A percentile compares a stretch with the other conserved stretches of the same genome.
These are phyloP conservation scores for Corydoras sp. DNA, from an alignment of 2,113 vertebrate genomes.

Conservation along the genomic window DNA sequence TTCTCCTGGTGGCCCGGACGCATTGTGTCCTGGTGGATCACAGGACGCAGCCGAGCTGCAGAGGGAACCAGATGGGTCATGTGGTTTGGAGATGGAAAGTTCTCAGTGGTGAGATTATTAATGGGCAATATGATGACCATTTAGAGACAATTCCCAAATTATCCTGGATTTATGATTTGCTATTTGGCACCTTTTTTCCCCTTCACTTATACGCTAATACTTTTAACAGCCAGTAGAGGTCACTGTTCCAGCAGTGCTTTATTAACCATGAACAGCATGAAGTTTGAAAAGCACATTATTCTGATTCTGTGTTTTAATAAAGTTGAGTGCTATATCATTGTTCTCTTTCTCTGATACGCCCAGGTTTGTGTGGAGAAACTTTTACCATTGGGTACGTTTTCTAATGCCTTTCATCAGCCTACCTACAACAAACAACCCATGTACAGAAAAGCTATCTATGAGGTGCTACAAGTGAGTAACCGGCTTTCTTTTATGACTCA, in stretches of 20 bases:
- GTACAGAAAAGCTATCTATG: constrained; percentile 96
- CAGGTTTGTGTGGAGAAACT: constrained; percentile 96
- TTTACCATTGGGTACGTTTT: constrained; percentile 84
- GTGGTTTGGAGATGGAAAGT: constrained; percentile 98
- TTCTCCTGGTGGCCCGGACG: constrained; percentile 98
- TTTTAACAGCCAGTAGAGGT: no score
- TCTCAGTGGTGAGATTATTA: constrained; percentile 79
- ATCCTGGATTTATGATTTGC: no score
- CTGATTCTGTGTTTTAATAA: no score
- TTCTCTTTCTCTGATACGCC: background rate
- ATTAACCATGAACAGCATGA: no score
- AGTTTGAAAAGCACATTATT: no score
- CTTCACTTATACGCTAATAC: no score
- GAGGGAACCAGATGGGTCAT: constrained; percentile 97
- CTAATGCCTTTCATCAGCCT: constrained; percentile 90
- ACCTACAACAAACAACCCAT: constrained; percentile 97
- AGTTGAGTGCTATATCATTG: no score
- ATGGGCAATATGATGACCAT: no score
- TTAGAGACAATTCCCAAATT: no score
- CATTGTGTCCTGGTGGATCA: constrained; percentile 98
- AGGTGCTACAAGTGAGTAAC: constrained; percentile 85
- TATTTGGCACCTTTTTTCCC: no score
- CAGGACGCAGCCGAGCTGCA: constrained; percentile 84
- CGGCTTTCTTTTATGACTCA: background rate
- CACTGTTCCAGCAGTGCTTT: no score